phyloP scores from a whole-genome alignment of 2,888 invertebrate genomes.

The Meliscaeva auricollis region DNA sequence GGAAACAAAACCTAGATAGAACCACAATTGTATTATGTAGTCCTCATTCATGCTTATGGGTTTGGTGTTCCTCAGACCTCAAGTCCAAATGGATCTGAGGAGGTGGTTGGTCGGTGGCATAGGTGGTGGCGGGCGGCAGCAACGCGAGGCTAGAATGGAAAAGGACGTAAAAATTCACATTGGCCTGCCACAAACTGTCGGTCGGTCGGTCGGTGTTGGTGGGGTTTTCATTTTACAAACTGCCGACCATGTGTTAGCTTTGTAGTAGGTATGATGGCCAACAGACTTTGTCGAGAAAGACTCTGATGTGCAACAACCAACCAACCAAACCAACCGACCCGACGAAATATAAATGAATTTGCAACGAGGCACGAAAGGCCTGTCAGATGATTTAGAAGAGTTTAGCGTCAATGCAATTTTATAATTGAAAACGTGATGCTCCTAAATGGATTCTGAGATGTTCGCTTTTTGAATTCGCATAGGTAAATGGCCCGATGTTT shows the following conservation, averaged over 20 bases:
- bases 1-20: constrained; percentile 67
- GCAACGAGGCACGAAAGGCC: constrained; percentile 75
- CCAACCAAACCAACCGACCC: constrained; percentile 14
- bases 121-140: background rate
- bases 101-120: background rate
- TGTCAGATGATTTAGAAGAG: constrained; percentile 77
- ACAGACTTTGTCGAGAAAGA: constrained; percentile 33
- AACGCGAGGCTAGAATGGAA: background rate
- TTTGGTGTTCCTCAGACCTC: constrained; percentile 24
- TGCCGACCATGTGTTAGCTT: constrained; percentile 57
- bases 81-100: constrained; percentile 40
- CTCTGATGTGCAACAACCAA: background rate
- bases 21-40: constrained; percentile 67
- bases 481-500: constrained; percentile 40
- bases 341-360: constrained; percentile 75
- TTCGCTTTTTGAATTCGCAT: constrained; percentile 62
- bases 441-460: constrained; percentile 75
- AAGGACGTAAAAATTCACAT: constrained; percentile 21
- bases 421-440: constrained; percentile 77
- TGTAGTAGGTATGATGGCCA: constrained; percentile 16
- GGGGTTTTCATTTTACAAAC: constrained; percentile 49
- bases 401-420: constrained; percentile 77
- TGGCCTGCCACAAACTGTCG: constrained; percentile 62
- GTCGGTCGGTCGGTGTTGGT: constrained; percentile 7
- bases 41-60: constrained; percentile 64